Conservation (phyloP, 2,888 invertebrate genomes). For the Villa cingulata region DNA sequence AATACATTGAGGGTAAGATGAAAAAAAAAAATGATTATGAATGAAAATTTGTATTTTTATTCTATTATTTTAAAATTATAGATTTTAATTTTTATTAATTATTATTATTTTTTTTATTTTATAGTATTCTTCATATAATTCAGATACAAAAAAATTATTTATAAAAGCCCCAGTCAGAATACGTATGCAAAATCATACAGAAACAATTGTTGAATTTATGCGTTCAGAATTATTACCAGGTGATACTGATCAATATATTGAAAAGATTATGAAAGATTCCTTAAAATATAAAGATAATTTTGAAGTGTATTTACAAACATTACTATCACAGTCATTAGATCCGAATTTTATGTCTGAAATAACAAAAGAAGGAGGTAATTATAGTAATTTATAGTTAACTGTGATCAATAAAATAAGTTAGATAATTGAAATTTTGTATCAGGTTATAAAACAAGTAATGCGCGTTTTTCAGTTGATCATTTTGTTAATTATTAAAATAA, state of each 20-base stretch:
- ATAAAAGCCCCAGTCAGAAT: conserved; percentile 65
- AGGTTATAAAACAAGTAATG: too few species aligned
- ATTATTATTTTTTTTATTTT: conserved; percentile 18
- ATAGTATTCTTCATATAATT: conserved; percentile 75
- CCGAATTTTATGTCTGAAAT: conserved; percentile 82
- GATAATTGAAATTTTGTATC: too few species aligned
- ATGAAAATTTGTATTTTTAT: background rate
- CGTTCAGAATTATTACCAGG: conserved; percentile 56
- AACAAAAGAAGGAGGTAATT: conserved; percentile 71
- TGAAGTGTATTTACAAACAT: conserved; percentile 81
- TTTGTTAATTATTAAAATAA: too few species aligned
- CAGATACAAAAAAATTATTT: conserved; percentile 66
- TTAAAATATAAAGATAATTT: conserved; percentile 73
- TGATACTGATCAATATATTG: conserved; percentile 49
- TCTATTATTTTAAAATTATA: conserved; percentile 2
- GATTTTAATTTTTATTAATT: background rate
- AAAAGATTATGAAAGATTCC: conserved; percentile 61
- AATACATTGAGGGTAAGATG: conserved; percentile 70
- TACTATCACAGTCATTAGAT: conserved; percentile 80
- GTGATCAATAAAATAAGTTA: too few species aligned
- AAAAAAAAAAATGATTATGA: too few species aligned
- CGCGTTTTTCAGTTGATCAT: too few species aligned
- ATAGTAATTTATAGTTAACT: too few species aligned
- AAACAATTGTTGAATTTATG: conserved; percentile 68
- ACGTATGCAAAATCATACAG: conserved; percentile 58